phyloP scores from a whole-genome alignment of 2,888 invertebrate species.

The Onthophagus sagittarius region DNA sequence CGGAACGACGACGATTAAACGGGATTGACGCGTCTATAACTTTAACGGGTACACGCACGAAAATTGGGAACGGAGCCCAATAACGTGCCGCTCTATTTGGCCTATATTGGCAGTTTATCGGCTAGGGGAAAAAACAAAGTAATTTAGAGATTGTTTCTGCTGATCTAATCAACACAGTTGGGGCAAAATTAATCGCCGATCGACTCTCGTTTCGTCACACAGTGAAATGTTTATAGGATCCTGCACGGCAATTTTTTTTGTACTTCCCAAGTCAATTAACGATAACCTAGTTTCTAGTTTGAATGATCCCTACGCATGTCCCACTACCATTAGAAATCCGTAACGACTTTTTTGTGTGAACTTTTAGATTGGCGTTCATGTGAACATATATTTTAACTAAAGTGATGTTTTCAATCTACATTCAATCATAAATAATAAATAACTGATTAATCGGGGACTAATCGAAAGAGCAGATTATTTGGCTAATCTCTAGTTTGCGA shows the following conservation, averaged over 20 bases:
- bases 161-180: constrained; percentile 10
- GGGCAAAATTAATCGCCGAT: constrained; percentile 10
- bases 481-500: no score
- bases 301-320: neutral
- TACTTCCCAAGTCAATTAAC: neutral
- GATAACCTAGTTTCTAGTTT: neutral
- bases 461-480: no score
- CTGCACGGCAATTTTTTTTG: neutral
- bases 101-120: constrained; percentile 9
- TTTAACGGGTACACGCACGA: neutral
- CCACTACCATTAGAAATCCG: neutral
- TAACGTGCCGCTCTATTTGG: neutral
- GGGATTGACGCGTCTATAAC: neutral
- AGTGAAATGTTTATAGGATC: constrained; percentile 7
- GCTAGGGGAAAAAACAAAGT: neutral
- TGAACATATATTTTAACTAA: neutral
- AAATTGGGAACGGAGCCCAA: neutral
- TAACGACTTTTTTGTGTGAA: neutral
- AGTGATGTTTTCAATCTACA: neutral
- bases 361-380: neutral
- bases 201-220: constrained; percentile 1
- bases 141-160: constrained; percentile 12
- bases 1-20: neutral
- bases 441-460: no score
- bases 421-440: neutral